Base-by-base conservation (phyloP, 2,888 invertebrate species). In the Halocaridina rubra region DNA sequence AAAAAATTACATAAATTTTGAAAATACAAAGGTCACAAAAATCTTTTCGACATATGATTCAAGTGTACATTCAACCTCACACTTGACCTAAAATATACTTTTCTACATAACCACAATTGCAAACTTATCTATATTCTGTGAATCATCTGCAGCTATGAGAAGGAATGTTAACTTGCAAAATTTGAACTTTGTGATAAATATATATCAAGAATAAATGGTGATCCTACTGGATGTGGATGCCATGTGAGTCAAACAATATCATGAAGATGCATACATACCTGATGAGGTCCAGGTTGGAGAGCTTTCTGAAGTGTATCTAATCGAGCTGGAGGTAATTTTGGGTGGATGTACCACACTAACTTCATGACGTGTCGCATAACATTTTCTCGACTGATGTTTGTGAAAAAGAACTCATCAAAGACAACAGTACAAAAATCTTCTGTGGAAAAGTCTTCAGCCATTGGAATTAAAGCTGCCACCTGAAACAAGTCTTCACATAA, bases 341-440 rank as follows among this genome's bases (percentile, higher is more conserved):
- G 94, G 91, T 97, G 94, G 87, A 97, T 94, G 90, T 97, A 97
- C 96, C 97, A 98, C 53, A 98, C 91, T 74, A 98, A 92, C 90
- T 98, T 96, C 71, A 98, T 91, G 90, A 98, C 93, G 92, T 98
- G 98, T 76, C 97, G 93, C 3, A 96, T 95, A 0, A 98, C 97
- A 92, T 97, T 98, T 90, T 98, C 98, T 88, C 96, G 94, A 0
- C 95, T 94, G 22, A 98, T 92, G 0, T 96, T 96, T 81, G 97
- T 97, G 91, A 97, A 95, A 90, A 98, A 95, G 91, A 98, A 98
- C 91, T 98, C 97, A 91, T 98, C 98, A 92, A 98, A 98, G 64
- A 98, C 93, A 0, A 96, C 96, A 2, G 97, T 97, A 91, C 97
- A 98, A 90, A 98, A 98, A 89, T 98, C 97, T 91, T 98, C 97